phyloP scores from a whole-genome alignment of 2,888 invertebrate genomes.

The Trisateles emortualis region DNA sequence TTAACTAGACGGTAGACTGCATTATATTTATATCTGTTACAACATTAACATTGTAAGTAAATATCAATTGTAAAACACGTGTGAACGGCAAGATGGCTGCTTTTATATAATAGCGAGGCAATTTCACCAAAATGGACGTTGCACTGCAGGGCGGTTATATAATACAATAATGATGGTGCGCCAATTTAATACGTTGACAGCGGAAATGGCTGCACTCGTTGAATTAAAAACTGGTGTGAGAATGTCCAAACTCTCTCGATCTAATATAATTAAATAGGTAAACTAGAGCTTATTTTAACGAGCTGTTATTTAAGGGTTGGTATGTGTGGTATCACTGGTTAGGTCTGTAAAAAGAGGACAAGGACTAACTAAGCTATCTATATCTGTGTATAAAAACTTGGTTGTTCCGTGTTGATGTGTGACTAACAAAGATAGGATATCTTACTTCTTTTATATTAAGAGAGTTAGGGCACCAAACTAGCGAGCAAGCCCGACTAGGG shows the following conservation, averaged over 20 bases:
- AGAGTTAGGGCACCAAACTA: no score
- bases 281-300: no score
- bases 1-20: slow-evolving; percentile 26
- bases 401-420: no score
- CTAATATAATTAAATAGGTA: not conserved
- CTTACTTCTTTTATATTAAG: no score
- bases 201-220: slow-evolving; percentile 51
- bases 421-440: no score
- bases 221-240: slow-evolving; percentile 34
- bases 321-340: no score
- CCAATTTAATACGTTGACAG: slow-evolving; percentile 51
- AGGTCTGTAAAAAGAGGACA: no score
- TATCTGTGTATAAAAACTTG: no score
- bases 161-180: slow-evolving; percentile 45
- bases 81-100: slow-evolving; percentile 37
- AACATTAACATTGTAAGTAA: slow-evolving; percentile 34
- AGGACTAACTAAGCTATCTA: no score
- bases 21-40: slow-evolving; percentile 43
- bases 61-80: slow-evolving; percentile 47
- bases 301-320: not conserved
- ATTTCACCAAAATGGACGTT: slow-evolving; percentile 65
- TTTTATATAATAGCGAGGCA: slow-evolving; percentile 60
- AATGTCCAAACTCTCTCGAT: not conserved
- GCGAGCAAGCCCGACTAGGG: no score
- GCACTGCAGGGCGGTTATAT: slow-evolving; percentile 55